Base-by-base conservation (phyloP, 2,797 vertebrate species). In the Chelon labrosus region DNA sequence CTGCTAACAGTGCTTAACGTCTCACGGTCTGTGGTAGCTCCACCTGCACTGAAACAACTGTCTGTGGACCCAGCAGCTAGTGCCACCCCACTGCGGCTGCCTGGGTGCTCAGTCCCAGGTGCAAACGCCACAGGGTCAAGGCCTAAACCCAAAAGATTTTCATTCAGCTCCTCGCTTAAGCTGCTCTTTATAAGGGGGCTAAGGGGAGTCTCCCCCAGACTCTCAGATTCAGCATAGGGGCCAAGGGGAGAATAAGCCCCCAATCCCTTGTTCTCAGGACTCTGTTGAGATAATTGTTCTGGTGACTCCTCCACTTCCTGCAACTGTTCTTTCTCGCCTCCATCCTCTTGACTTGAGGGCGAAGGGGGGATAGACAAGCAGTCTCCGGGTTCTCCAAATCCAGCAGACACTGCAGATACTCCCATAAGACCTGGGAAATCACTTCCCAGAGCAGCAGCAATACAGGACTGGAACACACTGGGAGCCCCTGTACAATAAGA, bases 131-230 rank as follows among this genome's bases (percentile, higher is more conserved):
- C 94, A 1, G 96, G 95, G 72, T 95, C 94, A 8, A 96, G 92
- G 0, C 96, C 95, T 85, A 97, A 87, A 55, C 95, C 96, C 73
- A 97, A 73, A 14, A 97, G 93, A 78, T 96, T 97, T 91, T 96
- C 95, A 77, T 95, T 96, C 63, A 97, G 90, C 85, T 97, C 96
- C 80, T 96, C 96, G 14, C 95, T 96, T 63, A 97, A 93, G 83
- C 96, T 97, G 77, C 94, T 96, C 83, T 96, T 96, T 85, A 97
- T 95, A 5, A 97, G 93, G 3, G 97, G 97, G 74, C 97, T 97
- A 42, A 97, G 93, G 1, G 96, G 96, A 6, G 96, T 94, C n/a
- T 96, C 96, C 0, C 94, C 96, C 62, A 95, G 66, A 38, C 95
- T 96, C 85, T 93, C 91, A 4, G 96, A 91, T 86, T 96, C 96